A percentile compares a stretch with the other conserved stretches of the same genome.
These are phyloP conservation scores for Apodemia hepburni DNA, from an alignment of 2,888 invertebrate genomes.

Conservation along the genomic window DNA sequence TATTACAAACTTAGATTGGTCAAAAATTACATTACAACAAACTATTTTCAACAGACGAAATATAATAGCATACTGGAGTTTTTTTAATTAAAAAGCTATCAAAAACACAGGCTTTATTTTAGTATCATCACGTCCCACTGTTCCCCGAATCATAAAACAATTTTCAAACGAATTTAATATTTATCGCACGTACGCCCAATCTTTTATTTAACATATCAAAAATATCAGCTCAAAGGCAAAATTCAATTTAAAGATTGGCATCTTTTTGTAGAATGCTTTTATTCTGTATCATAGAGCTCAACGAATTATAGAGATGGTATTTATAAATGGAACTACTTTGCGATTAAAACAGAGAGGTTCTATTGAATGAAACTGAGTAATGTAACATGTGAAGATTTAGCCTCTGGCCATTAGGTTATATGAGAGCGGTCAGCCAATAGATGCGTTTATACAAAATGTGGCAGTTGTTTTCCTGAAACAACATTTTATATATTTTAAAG, in stretches of 20 bases:
- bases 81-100: background rate
- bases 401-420: conserved; percentile 57
- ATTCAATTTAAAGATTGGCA: conserved; percentile 25
- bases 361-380: conserved; percentile 60
- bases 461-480: conserved; percentile 5
- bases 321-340: conserved; percentile 23
- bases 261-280: conserved; percentile 20
- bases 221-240: conserved; percentile 21
- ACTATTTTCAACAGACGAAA: background rate
- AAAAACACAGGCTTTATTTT: background rate
- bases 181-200: conserved; percentile 9
- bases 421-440: conserved; percentile 52
- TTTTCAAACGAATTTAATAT: conserved; percentile 18
- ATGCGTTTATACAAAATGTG: conserved; percentile 35
- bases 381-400: conserved; percentile 63
- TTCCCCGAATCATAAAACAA: conserved; percentile 11
- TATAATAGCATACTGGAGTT: background rate
- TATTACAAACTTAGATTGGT: too few species aligned
- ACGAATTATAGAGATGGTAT: conserved; percentile 20
- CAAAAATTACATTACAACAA: background rate
- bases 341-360: conserved; percentile 48
- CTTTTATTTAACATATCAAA: conserved; percentile 20
- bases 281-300: conserved; percentile 15
- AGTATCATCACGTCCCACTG: background rate
- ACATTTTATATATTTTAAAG: too few species aligned